Evolutionary conservation across 2,113 vertebrate genomes (phyloP), one percentile per base, ranked within the genome.

Genomic region (Aplodontia rufa): DNA sequence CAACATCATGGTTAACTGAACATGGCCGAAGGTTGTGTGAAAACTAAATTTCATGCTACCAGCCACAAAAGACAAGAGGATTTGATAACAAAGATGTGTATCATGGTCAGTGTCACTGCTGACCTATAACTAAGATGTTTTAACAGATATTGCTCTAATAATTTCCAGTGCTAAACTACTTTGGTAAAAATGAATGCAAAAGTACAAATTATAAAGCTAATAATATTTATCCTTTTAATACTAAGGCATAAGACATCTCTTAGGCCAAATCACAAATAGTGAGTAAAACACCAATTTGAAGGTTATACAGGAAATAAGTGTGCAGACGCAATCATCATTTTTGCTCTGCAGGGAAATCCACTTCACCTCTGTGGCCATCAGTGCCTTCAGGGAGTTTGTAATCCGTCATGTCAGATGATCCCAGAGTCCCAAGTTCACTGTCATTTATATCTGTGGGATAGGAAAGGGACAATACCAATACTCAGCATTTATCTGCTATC

Each of bases 11-110:
- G 71, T 84, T 89, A 82, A 68, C 42, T 87, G 58, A 92, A 68
- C 4, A 11, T 9, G 32, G 12, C n/a, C 53, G 71, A 82, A 45
- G 32, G 19, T 37, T 87, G 76, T 32, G 14, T 35, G 66, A 28
- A 96, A 78, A 96, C 22, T 55, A 16, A 93, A 76, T 91, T 76
- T 82, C 35, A 62, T 62, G 22, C 68, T 62, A 14, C 74, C 16
- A 69, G 5, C 3, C 78, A 78, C 32, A 53, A 69, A 87, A 20
- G 42, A 71, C 7, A 13, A 66, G 47, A 53, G 28, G 32, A 60
- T 60, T 37, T 68, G 62, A 37, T 37, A 66, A 80, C 16, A 75
- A 45, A 66, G 35, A 64, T 90, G 6, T 17, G 8, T 16, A 26
- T 86, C 28, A 19, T 75, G 35, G 30, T 60, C 11, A 22, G 8